These are phyloP conservation scores for Artemia franciscana DNA, from an alignment of 1,140 invertebrate genomes.

Conservation along the genomic window DNA sequence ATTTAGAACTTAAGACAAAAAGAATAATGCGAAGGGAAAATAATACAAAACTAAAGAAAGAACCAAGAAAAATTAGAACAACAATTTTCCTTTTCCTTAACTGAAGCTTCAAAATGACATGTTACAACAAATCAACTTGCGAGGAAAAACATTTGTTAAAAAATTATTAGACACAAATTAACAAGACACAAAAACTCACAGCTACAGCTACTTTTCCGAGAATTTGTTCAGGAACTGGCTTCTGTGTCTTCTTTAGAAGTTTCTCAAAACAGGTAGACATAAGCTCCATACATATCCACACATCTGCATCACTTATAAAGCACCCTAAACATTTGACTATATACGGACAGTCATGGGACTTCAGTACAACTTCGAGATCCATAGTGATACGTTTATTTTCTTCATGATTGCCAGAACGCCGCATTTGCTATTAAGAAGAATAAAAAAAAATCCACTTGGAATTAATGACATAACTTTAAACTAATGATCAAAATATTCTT, in stretches of 20 bases:
- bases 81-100: too few relatives aligned
- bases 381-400: slow-evolving; percentile 85
- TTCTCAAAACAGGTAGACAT: slow-evolving; percentile 97
- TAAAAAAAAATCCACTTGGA: slow-evolving; percentile 11
- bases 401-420: slow-evolving; percentile 69
- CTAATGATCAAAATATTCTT: neutral
- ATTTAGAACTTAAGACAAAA: too few relatives aligned
- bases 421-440: slow-evolving; percentile 58
- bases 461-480: too few relatives aligned
- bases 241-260: slow-evolving; percentile 61
- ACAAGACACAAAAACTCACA: too few relatives aligned
- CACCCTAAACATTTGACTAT: slow-evolving; percentile 96
- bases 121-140: too few relatives aligned
- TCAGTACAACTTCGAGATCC: slow-evolving; percentile 60
- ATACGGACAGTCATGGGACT: slow-evolving; percentile 74
- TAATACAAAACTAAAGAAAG: too few relatives aligned
- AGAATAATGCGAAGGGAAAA: too few relatives aligned
- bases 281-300: slow-evolving; percentile 99
- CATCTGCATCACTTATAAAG: slow-evolving; percentile 80
- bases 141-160: too few relatives aligned
- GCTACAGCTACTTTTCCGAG: slow-evolving; percentile 83
- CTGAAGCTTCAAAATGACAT: too few relatives aligned
- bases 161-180: too few relatives aligned
- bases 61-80: too few relatives aligned
- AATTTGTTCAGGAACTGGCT: slow-evolving; percentile 72